Evolutionary conservation across 1,140 invertebrate species (phyloP).

Genomic region (Drosophila bipectinata): DNA sequence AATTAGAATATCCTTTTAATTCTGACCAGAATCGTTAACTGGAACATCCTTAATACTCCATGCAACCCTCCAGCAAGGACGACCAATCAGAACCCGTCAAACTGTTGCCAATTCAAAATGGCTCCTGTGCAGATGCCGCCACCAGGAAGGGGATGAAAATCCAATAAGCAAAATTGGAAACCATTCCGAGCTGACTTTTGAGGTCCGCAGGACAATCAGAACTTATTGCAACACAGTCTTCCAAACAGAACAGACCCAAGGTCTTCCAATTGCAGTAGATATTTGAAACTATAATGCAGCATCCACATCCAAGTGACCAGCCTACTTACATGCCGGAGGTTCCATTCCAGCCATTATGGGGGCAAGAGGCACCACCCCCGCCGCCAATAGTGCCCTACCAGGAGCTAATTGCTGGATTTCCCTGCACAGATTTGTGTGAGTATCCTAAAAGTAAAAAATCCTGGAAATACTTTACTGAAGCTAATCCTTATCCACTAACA

Average conservation of each 20-base stretch:
- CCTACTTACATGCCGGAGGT: constrained; percentile 82
- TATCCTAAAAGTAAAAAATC: not conserved
- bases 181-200: constrained; percentile 26
- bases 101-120: constrained; percentile 76
- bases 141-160: constrained; percentile 49
- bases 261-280: constrained; percentile 46
- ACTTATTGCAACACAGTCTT: constrained; percentile 69
- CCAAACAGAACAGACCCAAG: constrained; percentile 70
- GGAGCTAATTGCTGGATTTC: constrained; percentile 85
- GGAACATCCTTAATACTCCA: constrained; percentile 3
- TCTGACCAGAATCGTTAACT: not conserved
- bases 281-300: constrained; percentile 61
- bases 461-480: no score
- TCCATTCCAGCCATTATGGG: constrained; percentile 81
- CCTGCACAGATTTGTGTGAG: constrained; percentile 85
- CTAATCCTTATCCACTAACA: constrained; percentile 38
- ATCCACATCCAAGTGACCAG: constrained; percentile 72
- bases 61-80: constrained; percentile 9
- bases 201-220: constrained; percentile 48
- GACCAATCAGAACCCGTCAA: constrained; percentile 50
- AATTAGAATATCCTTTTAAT: not conserved
- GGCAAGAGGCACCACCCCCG: constrained; percentile 74
- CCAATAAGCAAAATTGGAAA: constrained; percentile 55
- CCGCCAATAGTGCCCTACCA: constrained; percentile 84
- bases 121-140: constrained; percentile 46